A percentile compares a stretch with the other conserved stretches of the same genome.
Conservation (phyloP, 1,140 invertebrate genomes). For the Spodoptera frugiperda region DNA sequence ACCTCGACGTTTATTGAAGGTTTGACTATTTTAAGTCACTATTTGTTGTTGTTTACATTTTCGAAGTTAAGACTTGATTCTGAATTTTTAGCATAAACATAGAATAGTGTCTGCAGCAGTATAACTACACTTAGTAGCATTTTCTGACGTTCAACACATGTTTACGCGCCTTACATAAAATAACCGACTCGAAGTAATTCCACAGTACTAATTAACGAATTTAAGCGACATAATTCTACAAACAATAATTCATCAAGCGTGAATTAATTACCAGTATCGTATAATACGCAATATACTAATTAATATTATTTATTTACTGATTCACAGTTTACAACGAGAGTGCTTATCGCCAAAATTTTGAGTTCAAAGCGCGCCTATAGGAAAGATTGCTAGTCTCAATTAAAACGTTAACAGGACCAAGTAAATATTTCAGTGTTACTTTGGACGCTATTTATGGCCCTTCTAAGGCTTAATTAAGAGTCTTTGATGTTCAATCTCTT, state of each 20-base stretch:
- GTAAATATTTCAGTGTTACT: conserved; percentile 80
- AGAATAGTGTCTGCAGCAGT: too few relatives aligned
- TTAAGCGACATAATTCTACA: conserved; percentile 8
- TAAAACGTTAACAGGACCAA: conserved; percentile 72
- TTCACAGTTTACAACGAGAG: conserved; percentile 9
- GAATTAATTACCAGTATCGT: conserved; percentile 26
- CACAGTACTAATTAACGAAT: conserved; percentile 1
- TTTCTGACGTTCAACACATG: neutral
- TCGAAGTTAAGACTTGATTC: too few relatives aligned
- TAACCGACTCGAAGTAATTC: neutral
- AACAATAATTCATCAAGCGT: conserved; percentile 35
- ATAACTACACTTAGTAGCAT: too few relatives aligned
- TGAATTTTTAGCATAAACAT: too few relatives aligned
- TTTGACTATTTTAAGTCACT: too few relatives aligned
- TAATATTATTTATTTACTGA: conserved; percentile 47
- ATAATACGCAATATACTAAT: conserved; percentile 32
- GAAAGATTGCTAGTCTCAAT: conserved; percentile 76
- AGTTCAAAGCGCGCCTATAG: conserved; percentile 70
- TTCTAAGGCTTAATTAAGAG: conserved; percentile 77
- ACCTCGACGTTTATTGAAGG: too few relatives aligned
- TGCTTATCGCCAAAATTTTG: conserved; percentile 59
- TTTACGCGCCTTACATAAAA: neutral
- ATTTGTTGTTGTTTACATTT: too few relatives aligned
- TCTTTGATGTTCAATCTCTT: conserved; percentile 84
- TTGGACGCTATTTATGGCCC: conserved; percentile 77